Base-by-base conservation (phyloP, 2,888 invertebrate genomes). In the Lacanobia oleracea region DNA sequence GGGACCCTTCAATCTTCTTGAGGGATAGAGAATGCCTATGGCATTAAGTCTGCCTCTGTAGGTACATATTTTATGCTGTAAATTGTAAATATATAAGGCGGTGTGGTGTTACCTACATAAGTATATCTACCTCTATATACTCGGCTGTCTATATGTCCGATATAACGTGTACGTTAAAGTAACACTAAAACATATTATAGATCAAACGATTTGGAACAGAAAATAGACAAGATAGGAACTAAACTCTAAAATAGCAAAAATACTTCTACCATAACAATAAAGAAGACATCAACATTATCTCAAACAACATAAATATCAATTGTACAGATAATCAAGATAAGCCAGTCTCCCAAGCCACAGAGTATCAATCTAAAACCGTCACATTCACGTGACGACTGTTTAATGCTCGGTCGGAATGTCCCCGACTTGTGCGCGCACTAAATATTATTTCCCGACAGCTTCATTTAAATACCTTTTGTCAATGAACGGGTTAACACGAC, bases 381-480 rank as follows among this genome's bases (percentile, higher is more conserved):
- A 86, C 86, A 86, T 87, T 88, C 90, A 91, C 88, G 88, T 88
- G 90, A 87, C 86, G 87, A 89, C 87, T 88, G 89, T 90, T 90
- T 91, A 92, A 93, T 89, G 91, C 89, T 87, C 82, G 88, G 85
- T 75, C 78, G 89, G 93, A 91, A 93, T 93, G 92, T 91, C 90
- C 87, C 87, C 77, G 75, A 84, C 76, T 86, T 90, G 89, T 89
- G 88, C 86, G 81, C 88, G 93, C 95, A 94, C 93, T 95, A 95
- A 95, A 96, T 95, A 95, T 95, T 84, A 91, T 89, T 91, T 90
- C 89, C 82, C 89, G 96, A 95, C 96, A 96, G 95, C 93, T 96
- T 95, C 90, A 96, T 96, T 96, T 95, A 95, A 96, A 96, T 96
- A 94, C 95, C 96, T 96, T 96, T 96, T 96, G 96, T 95, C 96